These are phyloP conservation scores for Spodoptera frugiperda DNA, from an alignment of 1,140 invertebrate species.

Conservation along the genomic window DNA sequence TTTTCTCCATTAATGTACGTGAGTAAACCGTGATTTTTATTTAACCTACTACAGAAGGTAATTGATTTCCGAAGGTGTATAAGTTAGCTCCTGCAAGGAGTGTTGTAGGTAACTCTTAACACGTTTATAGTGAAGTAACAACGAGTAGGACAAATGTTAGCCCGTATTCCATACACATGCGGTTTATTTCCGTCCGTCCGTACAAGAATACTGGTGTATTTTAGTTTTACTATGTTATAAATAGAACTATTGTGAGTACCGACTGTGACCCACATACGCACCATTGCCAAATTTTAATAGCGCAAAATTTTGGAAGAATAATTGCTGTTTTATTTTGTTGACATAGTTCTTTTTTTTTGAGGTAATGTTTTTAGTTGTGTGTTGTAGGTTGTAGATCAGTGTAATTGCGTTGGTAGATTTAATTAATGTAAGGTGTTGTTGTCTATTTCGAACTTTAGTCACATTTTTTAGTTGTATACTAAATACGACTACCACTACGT, in stretches of 20 bases:
- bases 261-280: slow-evolving; percentile 70
- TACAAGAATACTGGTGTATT: slow-evolving; percentile 80
- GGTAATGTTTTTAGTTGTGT: background rate
- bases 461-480: background rate
- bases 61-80: too few species aligned
- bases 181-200: slow-evolving; percentile 75
- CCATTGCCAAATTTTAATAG: slow-evolving; percentile 68
- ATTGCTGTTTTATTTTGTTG: slow-evolving; percentile 43
- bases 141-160: slow-evolving; percentile 48
- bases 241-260: slow-evolving; percentile 77
- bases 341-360: slow-evolving; percentile 11
- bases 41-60: too few species aligned
- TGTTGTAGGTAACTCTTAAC: too few species aligned
- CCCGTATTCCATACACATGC: slow-evolving; percentile 52
- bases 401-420: background rate
- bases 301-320: slow-evolving; percentile 28
- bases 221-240: slow-evolving; percentile 78
- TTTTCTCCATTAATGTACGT: too few species aligned
- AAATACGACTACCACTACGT: too few species aligned
- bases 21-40: too few species aligned
- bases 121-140: background rate
- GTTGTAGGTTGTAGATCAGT: background rate
- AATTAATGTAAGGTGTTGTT: background rate
- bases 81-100: too few species aligned
- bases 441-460: background rate